Evolutionary conservation across 1,140 invertebrate species (phyloP), one percentile per base, ranked within the genome.

Genomic region (Theocolax elegans): DNA sequence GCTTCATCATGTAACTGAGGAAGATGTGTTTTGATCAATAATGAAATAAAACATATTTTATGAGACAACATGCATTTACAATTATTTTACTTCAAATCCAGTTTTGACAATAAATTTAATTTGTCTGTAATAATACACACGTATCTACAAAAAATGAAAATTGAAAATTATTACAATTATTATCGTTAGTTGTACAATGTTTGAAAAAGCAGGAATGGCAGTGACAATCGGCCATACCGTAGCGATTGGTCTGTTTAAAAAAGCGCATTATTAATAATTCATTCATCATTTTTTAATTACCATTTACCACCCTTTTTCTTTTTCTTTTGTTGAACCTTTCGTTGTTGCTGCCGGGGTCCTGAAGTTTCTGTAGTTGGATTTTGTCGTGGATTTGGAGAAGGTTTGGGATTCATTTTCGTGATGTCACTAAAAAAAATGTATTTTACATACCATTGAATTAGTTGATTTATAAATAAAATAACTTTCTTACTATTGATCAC

Each of bases 401-500:
- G 87, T 67, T 89, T 90, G 1, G 85, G 80, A 65, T 87, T 87
- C 85, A 90, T 90, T 72, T 91, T 91, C 10, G 90, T 90, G 75
- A 91, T 92, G 69, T 92, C 91, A 77, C 90, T 91, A 76, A 72
- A 83, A 65, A 21, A 67, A 48, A 72, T 29, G 49, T 46, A 65
- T 62, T 44, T 46, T 48, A 7, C 44, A 62, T 59, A 35, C 17
- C 19, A 25, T 19, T n/a, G n/a, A n/a, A n/a, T 9, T 21, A 8
- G 8, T 6, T 49, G 23, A 15, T 72, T 21, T 40, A 60, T n/a
- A 48, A 23, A 54, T 42, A 25, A 25, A 38, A 38, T 23, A 4
- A 9, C 17, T 67, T 44, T 35, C 91, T 89, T 86, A 95, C 93
- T 91, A 95, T 83, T 93, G 90, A 77, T 95, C 93, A 63, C 90